Conservation (phyloP, 2,888 invertebrate genomes). For the Ophion ellenae region DNA sequence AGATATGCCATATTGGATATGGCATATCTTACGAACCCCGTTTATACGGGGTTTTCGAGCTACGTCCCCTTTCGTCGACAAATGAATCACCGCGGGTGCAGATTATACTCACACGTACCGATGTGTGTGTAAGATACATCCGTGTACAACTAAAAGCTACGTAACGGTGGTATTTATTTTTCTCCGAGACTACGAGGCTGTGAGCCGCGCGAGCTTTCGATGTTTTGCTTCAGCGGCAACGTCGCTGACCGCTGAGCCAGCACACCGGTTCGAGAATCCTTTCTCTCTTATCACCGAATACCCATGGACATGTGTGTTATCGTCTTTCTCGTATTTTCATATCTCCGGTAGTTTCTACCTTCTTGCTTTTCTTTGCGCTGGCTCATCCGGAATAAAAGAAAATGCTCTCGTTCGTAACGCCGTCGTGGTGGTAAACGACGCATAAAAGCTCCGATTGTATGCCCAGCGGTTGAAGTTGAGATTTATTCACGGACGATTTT, state of each 20-base stretch:
- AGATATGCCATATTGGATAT: no score
- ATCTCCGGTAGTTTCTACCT: constrained; percentile 29
- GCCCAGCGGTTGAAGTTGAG: constrained; percentile 68
- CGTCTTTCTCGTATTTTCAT: constrained; percentile 61
- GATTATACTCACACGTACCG: no score
- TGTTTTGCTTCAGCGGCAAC: neutral
- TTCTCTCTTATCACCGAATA: neutral
- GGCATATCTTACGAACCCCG: no score
- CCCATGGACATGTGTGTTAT: constrained; percentile 42
- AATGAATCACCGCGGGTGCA: no score
- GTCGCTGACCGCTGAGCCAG: neutral
- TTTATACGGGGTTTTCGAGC: no score
- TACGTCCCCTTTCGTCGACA: no score
- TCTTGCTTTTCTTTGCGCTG: constrained; percentile 52
- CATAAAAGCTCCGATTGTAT: constrained; percentile 76
- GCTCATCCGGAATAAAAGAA: constrained; percentile 74
- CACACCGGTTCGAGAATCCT: neutral
- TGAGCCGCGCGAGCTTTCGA: neutral
- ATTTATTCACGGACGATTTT: constrained; percentile 65
- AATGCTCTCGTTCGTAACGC: constrained; percentile 73
- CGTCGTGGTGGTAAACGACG: constrained; percentile 73
- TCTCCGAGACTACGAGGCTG: neutral
- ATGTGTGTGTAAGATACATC: neutral
- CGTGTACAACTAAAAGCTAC: neutral
- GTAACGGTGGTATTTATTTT: neutral